Evolutionary conservation across 2,888 invertebrate species (phyloP).

Genomic region (Podotricha telesiphe): DNA sequence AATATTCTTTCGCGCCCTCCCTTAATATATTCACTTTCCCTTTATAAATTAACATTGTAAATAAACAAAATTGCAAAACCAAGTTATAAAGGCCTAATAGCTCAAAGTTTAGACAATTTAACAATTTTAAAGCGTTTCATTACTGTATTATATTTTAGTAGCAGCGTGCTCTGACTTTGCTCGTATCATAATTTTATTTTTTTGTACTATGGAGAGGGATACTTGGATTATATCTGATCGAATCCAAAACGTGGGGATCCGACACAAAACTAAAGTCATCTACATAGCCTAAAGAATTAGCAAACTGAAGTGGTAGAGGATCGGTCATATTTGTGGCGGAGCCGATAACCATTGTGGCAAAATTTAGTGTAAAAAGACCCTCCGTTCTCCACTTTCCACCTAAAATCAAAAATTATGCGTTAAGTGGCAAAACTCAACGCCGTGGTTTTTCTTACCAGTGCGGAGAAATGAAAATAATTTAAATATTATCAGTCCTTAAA

Average conservation of each 20-base stretch:
- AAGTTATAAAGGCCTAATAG: slow-evolving; percentile 45
- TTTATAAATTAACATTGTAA: slow-evolving; percentile 51
- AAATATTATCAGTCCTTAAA: too few species aligned
- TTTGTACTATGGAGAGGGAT: neutral
- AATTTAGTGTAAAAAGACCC: too few species aligned
- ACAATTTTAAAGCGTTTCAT: slow-evolving; percentile 39
- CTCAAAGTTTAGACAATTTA: slow-evolving; percentile 39
- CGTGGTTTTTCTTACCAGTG: neutral
- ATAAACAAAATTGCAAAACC: slow-evolving; percentile 49
- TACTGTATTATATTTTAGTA: slow-evolving; percentile 10
- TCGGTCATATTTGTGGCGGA: too few species aligned
- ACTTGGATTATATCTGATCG: too few species aligned
- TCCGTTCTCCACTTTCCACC: too few species aligned
- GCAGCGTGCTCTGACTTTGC: neutral
- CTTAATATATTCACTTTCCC: slow-evolving; percentile 50
- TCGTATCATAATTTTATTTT: neutral
- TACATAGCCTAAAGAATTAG: too few species aligned
- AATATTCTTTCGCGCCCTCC: slow-evolving; percentile 47
- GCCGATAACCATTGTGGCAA: too few species aligned
- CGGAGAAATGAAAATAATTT: too few species aligned
- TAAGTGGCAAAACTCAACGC: neutral
- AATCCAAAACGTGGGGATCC: too few species aligned
- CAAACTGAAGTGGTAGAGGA: too few species aligned
- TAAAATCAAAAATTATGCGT: too few species aligned
- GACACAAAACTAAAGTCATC: too few species aligned